These are phyloP conservation scores for Scytalopus superciliaris DNA, from an alignment of 2,113 vertebrate genomes.

Conservation along the genomic window DNA sequence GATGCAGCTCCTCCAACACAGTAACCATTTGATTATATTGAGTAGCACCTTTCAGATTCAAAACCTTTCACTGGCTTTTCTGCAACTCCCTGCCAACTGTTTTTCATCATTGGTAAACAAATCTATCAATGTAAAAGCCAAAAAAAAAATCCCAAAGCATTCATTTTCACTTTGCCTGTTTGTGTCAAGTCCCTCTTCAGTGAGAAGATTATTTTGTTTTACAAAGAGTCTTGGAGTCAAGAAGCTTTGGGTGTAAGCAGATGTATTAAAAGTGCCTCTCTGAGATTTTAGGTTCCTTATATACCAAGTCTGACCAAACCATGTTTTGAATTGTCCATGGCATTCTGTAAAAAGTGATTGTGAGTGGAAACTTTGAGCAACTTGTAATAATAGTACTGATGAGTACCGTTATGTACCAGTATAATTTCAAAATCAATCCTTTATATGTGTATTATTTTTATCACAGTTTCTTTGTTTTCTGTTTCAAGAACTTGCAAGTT, in stretches of 20 bases:
- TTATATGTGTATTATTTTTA: background rate
- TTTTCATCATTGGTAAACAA: background rate
- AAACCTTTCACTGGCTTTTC: background rate
- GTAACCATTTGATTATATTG: background rate
- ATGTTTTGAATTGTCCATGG: slow-evolving; percentile 2
- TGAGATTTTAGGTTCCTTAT: background rate
- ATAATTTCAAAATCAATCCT: background rate
- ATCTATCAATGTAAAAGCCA: background rate
- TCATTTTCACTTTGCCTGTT: background rate
- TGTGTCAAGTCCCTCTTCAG: background rate
- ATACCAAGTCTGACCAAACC: background rate
- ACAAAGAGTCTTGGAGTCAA: background rate
- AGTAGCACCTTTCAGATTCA: background rate
- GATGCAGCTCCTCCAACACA: slow-evolving; percentile 7
- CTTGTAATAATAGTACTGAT: background rate
- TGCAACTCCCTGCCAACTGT: background rate
- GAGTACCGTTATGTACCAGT: background rate
- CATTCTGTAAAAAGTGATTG: slow-evolving; percentile 4
- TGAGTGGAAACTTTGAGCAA: slow-evolving; percentile 22
- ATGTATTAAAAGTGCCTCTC: background rate
- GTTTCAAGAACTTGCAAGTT: background rate
- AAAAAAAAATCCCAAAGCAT: background rate
- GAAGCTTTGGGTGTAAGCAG: background rate
- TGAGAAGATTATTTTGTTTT: background rate
- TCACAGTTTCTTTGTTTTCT: background rate